Conservation (phyloP, 2,797 vertebrate genomes). For the Centroberyx gerrardi region DNA sequence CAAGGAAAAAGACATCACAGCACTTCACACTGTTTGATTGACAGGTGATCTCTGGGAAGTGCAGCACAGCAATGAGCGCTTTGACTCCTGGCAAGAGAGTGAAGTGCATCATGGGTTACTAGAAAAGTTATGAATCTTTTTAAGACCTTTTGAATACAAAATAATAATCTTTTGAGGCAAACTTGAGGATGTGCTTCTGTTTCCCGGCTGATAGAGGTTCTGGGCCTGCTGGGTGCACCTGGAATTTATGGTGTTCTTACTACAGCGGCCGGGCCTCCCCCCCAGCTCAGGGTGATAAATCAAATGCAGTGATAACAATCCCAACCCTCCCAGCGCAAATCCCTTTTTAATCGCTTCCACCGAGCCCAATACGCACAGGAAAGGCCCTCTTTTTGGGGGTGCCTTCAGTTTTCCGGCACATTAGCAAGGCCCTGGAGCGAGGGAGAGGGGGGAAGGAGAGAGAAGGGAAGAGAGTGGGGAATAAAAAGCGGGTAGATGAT, state of each 20-base stretch:
- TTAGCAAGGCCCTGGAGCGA: constrained; percentile 74
- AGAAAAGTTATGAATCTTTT: too few relatives aligned
- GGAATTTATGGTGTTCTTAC: constrained; percentile 73
- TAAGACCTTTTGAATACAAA: too few relatives aligned
- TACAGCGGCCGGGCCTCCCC: constrained; percentile 56
- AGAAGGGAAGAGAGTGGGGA: constrained; percentile 18
- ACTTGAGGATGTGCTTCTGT: constrained; percentile 30
- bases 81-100: too few relatives aligned
- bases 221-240: constrained; percentile 61
- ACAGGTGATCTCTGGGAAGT: too few relatives aligned
- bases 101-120: too few relatives aligned
- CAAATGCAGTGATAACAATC: constrained; percentile 82
- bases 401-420: constrained; percentile 73
- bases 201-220: constrained; percentile 51
- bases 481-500: constrained; percentile 23
- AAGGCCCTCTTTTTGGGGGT: constrained; percentile 51
- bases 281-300: constrained; percentile 78
- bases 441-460: constrained; percentile 29
- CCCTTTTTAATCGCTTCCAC: constrained; percentile 84
- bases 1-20: too few relatives aligned
- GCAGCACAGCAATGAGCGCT: too few relatives aligned
- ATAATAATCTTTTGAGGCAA: too few relatives aligned
- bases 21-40: too few relatives aligned
- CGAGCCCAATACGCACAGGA: constrained; percentile 74
- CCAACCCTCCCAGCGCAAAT: constrained; percentile 75